Percentiles rank a stretch among this genome's conserved stretches.
Conservation (phyloP, 1,140 invertebrate genomes). For the Bombus difficillimus region DNA sequence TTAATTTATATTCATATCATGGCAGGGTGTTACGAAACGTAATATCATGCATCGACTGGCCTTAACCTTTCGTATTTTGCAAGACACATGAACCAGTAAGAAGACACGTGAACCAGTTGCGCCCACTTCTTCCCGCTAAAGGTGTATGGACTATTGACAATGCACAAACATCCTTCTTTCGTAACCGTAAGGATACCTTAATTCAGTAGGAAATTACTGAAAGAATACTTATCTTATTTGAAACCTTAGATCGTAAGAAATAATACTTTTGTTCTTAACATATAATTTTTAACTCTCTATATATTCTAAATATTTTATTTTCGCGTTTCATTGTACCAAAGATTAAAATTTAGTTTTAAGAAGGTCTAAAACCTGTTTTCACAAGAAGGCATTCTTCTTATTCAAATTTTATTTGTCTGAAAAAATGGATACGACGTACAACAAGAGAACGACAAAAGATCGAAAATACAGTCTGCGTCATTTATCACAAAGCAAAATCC, state of each 20-base stretch:
- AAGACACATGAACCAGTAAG: constrained; percentile 23
- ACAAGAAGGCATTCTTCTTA: neutral
- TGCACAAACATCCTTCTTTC: neutral
- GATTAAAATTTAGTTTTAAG: neutral
- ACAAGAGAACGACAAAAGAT: neutral
- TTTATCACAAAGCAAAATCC: constrained; percentile 9
- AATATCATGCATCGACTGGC: constrained; percentile 20
- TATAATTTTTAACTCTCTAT: neutral
- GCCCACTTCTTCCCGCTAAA: constrained; percentile 23
- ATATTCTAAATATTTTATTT: neutral
- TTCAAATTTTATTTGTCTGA: neutral
- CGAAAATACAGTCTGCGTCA: neutral
- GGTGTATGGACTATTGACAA: neutral
- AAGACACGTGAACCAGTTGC: constrained; percentile 34
- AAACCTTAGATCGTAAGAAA: neutral
- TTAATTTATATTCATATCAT: neutral
- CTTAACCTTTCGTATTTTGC: constrained; percentile 58
- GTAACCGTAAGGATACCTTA: neutral
- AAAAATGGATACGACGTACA: neutral
- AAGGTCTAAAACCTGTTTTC: neutral
- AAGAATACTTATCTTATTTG: neutral
- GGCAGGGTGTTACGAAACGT: neutral
- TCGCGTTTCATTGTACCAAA: neutral
- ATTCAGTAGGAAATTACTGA: too few relatives aligned
- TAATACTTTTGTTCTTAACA: neutral